Percentiles rank a stretch among this genome's conserved stretches.
phyloP scores from a whole-genome alignment of 2,113 vertebrate genomes.

The Physeter macrocephalus region DNA sequence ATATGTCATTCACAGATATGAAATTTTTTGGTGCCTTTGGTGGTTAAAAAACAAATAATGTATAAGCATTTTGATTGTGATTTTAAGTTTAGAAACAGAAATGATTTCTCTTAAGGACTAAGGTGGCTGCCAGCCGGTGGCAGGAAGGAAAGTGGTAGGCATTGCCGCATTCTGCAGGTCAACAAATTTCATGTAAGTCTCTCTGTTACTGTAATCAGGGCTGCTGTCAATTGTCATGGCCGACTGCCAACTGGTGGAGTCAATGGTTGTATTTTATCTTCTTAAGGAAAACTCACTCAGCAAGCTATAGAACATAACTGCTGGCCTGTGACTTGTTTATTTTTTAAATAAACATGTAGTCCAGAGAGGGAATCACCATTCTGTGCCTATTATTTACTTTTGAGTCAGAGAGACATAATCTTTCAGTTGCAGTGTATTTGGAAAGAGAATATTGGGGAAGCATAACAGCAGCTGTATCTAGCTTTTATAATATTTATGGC shows the following conservation, averaged over 20 bases:
- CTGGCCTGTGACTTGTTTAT: constrained; percentile 20
- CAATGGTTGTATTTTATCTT: constrained; percentile 18
- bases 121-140: not conserved
- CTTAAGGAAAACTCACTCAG: constrained; percentile 28
- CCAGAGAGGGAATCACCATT: not conserved
- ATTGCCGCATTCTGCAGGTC: not conserved
- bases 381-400: constrained; percentile 39
- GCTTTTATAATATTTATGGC: not conserved
- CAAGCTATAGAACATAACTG: constrained; percentile 23
- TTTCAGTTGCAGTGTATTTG: not conserved
- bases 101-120: not conserved
- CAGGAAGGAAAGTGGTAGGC: not conserved
- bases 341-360: constrained; percentile 42
- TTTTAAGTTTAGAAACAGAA: not conserved
- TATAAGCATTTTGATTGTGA: not conserved
- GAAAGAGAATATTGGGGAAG: not conserved
- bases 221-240: not conserved
- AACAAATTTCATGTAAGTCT: not conserved
- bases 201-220: constrained; percentile 9
- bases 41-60: not conserved
- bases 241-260: not conserved
- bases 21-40: not conserved
- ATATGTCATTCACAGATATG: not conserved
- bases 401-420: not conserved
- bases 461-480: not conserved